A percentile compares a stretch with the other conserved stretches of the same genome.
Conservation (phyloP, 2,113 vertebrate genomes). For the Strigops habroptila region DNA sequence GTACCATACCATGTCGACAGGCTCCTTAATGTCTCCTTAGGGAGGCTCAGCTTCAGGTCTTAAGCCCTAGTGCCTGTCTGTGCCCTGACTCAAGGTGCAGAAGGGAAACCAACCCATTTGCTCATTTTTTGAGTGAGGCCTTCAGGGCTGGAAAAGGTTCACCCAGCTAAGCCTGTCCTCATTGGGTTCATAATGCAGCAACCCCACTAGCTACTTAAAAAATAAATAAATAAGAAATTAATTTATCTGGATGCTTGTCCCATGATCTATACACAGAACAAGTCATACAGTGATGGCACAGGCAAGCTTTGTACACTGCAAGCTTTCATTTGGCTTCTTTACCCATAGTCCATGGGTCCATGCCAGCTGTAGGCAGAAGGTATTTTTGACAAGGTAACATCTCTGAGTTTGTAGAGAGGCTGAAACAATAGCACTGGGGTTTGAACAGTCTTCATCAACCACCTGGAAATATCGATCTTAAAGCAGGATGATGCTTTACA, state of each 20-base stretch:
- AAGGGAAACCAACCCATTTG: background rate
- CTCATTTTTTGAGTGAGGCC: background rate
- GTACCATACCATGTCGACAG: background rate
- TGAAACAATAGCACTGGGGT: background rate
- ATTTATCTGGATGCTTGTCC: background rate
- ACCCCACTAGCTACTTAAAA: background rate
- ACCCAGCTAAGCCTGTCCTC: background rate
- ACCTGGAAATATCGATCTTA: background rate
- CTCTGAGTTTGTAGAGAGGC: background rate
- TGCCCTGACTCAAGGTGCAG: background rate
- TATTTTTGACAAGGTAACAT: background rate
- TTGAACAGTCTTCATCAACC: background rate
- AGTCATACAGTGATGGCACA: too few species aligned
- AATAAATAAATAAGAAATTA: background rate
- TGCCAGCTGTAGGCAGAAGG: background rate
- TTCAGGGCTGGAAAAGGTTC: background rate
- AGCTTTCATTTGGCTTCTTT: background rate
- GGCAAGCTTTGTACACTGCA: background rate
- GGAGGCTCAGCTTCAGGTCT: background rate
- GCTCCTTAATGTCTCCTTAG: background rate
- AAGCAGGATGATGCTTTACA: background rate
- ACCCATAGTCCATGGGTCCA: background rate
- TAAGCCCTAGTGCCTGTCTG: background rate
- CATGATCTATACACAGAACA: background rate
- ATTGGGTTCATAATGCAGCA: background rate